These are phyloP conservation scores for Notothenia coriiceps DNA, from an alignment of 2,113 vertebrate species.

Conservation along the genomic window DNA sequence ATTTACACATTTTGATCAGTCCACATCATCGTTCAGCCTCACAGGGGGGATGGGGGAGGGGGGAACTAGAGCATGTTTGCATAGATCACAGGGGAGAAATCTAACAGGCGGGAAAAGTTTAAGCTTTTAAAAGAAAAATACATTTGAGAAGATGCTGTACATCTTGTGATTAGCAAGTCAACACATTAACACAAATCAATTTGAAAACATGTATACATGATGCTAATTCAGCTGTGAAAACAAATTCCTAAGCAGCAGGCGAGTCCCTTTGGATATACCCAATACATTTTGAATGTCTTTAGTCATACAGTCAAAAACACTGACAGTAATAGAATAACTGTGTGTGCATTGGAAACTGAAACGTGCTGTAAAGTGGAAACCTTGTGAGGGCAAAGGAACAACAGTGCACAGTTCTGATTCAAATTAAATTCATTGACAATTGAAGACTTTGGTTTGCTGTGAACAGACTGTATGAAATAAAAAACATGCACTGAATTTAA, in stretches of 20 bases:
- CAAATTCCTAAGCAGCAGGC: not conserved
- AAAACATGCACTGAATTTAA: not conserved
- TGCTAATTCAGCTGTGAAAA: slow-evolving; percentile 6
- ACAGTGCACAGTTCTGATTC: not conserved
- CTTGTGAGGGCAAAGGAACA: not conserved
- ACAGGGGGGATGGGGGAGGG: not conserved
- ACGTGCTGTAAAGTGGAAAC: not conserved
- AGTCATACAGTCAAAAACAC: not conserved
- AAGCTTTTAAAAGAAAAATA: slow-evolving; percentile 25
- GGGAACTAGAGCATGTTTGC: slow-evolving; percentile 79
- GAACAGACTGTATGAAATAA: not conserved
- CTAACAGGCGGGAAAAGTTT: not conserved
- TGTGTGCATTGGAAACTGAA: not conserved
- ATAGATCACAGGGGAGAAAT: slow-evolving; percentile 82
- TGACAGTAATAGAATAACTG: not conserved
- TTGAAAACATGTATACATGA: slow-evolving; percentile 22
- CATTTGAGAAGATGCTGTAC: slow-evolving; percentile 4
- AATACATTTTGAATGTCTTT: not conserved
- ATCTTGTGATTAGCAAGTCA: slow-evolving; percentile 25
- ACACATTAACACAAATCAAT: not conserved
- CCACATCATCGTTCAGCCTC: slow-evolving; percentile 59
- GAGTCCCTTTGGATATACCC: slow-evolving; percentile 7
- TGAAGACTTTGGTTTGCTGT: slow-evolving; percentile 26
- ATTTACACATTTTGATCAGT: slow-evolving; percentile 70
- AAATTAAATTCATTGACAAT: slow-evolving; percentile 11